Conservation (phyloP, 2,888 invertebrate species). For the Volucella inflata region DNA sequence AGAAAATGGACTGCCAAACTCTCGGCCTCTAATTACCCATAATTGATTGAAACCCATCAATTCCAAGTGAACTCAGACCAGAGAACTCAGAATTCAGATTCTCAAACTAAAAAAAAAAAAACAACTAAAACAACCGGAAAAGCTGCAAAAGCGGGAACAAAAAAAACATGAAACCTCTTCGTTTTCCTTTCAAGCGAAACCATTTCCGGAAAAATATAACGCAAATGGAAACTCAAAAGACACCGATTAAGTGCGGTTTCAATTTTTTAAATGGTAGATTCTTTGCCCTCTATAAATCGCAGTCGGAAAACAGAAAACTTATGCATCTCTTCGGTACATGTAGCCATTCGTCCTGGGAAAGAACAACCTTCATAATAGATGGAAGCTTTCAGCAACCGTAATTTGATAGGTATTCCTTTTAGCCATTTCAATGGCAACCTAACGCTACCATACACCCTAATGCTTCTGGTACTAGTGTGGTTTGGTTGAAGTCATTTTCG, state of each 20-base stretch:
- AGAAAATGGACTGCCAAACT: neutral
- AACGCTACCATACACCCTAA: neutral
- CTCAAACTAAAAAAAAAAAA: conserved; percentile 6
- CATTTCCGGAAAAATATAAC: conserved; percentile 28
- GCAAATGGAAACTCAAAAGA: conserved; percentile 48
- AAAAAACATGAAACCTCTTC: neutral
- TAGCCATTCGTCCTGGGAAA: conserved; percentile 12
- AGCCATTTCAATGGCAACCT: conserved; percentile 37
- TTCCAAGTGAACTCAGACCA: neutral
- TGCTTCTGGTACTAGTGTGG: conserved; percentile 22
- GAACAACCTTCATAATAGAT: conserved; percentile 48
- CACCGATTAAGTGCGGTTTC: conserved; percentile 59
- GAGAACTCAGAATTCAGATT: neutral
- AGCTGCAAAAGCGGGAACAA: conserved; percentile 20
- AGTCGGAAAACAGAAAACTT: conserved; percentile 17
- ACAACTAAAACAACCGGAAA: conserved; percentile 31
- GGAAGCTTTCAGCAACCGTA: conserved; percentile 63
- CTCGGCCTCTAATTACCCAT: conserved; percentile 8
- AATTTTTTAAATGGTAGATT: conserved; percentile 57
- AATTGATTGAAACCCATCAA: conserved; percentile 25
- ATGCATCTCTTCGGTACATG: conserved; percentile 8
- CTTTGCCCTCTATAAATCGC: neutral
- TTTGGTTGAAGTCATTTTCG: conserved; percentile 39
- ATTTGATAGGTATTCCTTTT: conserved; percentile 59
- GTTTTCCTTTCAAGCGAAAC: conserved; percentile 35